Conservation (phyloP, 2,888 invertebrate genomes). For the Stratiomys singularior region DNA sequence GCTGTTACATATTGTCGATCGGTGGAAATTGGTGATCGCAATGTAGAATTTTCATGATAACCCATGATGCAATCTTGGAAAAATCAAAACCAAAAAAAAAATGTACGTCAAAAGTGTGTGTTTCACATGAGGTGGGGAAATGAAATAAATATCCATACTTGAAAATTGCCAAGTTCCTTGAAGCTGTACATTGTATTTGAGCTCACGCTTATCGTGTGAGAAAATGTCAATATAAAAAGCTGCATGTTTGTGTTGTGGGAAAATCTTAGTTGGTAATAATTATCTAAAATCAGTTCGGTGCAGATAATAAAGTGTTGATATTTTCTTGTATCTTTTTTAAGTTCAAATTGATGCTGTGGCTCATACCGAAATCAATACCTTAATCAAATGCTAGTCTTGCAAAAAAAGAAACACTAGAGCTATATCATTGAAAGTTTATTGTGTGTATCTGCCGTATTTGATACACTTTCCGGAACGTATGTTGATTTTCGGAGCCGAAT, state of each 20-base stretch:
- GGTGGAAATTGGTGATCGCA: slow-evolving; percentile 42
- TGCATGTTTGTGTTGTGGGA: background rate
- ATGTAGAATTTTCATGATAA: background rate
- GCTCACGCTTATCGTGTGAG: no score
- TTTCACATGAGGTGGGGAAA: background rate
- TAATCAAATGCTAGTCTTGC: slow-evolving; percentile 34
- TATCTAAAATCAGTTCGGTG: background rate
- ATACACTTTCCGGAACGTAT: slow-evolving; percentile 30
- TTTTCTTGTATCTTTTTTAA: slow-evolving; percentile 1
- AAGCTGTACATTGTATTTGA: no score
- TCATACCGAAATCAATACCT: slow-evolving; percentile 1
- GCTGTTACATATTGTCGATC: slow-evolving; percentile 37
- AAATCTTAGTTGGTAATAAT: slow-evolving; percentile 3
- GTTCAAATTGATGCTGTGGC: slow-evolving; percentile 7
- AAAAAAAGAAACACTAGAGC: slow-evolving; percentile 12
- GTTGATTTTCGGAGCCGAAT: slow-evolving; percentile 18
- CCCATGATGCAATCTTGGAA: slow-evolving; percentile 32
- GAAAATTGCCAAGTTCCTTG: no score
- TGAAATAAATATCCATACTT: background rate
- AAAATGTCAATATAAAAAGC: no score
- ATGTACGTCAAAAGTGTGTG: slow-evolving; percentile 34
- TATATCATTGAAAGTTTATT: background rate
- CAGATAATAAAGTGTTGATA: background rate
- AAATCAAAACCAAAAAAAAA: slow-evolving; percentile 29
- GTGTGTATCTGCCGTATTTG: slow-evolving; percentile 16